phyloP scores from a whole-genome alignment of 2,113 vertebrate species.

The Panthera tigris region DNA sequence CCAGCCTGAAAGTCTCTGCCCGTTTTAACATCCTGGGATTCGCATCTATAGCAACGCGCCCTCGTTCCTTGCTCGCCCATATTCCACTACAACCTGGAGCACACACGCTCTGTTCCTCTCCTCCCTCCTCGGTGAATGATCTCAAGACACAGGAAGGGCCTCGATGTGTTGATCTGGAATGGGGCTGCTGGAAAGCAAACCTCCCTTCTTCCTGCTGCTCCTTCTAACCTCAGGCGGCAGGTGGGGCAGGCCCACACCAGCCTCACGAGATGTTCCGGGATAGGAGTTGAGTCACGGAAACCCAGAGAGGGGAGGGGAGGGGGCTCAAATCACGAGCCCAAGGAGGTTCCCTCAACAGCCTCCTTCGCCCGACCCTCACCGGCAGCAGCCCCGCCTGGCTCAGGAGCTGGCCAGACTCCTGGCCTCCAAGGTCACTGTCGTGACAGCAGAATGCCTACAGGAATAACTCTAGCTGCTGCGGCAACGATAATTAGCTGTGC shows the following conservation, averaged over 20 bases:
- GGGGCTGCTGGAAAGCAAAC: not conserved
- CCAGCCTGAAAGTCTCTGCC: not conserved
- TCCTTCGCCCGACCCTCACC: not conserved
- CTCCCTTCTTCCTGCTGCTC: not conserved
- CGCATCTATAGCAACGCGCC: accelerated
- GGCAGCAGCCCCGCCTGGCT: not conserved
- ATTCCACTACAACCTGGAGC: accelerated
- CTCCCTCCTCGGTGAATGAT: not conserved
- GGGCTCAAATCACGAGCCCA: not conserved
- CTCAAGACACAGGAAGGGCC: not conserved
- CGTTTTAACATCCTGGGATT: not conserved
- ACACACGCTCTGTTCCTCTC: not conserved
- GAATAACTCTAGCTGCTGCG: not conserved
- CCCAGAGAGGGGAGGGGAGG: accelerated
- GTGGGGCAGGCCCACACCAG: not conserved
- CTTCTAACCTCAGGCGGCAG: not conserved
- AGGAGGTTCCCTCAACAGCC: not conserved
- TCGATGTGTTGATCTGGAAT: not conserved
- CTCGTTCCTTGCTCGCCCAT: not conserved
- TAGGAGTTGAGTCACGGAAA: not conserved
- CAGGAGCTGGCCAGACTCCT: too few relatives aligned
- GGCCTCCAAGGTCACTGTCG: not conserved
- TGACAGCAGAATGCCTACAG: not conserved
- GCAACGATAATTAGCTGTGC: not conserved
- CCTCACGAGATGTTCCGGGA: not conserved